phyloP scores from a whole-genome alignment of 2,888 invertebrate species.

The Synanthedon vespiformis region DNA sequence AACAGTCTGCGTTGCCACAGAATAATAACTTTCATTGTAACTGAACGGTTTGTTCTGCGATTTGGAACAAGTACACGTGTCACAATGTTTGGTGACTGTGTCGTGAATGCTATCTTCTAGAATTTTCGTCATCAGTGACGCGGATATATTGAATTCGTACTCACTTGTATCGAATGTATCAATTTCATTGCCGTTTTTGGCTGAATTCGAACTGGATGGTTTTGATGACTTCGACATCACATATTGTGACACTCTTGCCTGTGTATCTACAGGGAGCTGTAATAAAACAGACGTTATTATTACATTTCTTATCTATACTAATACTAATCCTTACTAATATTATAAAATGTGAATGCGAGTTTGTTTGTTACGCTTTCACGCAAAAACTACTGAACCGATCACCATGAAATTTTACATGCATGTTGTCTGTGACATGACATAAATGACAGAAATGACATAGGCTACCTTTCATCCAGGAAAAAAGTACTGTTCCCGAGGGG shows the following conservation, averaged over 20 bases:
- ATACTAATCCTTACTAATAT: not conserved
- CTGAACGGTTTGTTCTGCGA: slow-evolving; percentile 62
- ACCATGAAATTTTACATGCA: no score
- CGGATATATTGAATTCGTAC: slow-evolving; percentile 80
- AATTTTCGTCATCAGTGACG: slow-evolving; percentile 91
- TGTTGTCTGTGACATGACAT: no score
- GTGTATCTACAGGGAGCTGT: slow-evolving; percentile 91
- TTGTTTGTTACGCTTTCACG: no score
- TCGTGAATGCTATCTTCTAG: slow-evolving; percentile 89
- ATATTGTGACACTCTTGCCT: slow-evolving; percentile 87
- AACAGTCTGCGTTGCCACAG: slow-evolving; percentile 74
- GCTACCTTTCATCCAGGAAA: no score
- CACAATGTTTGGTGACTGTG: slow-evolving; percentile 83
- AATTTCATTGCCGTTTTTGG: slow-evolving; percentile 41
- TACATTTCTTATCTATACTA: no score
- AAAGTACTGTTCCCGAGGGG: no score
- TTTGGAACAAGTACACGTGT: slow-evolving; percentile 81
- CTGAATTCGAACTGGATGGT: slow-evolving; percentile 50
- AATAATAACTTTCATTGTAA: slow-evolving; percentile 68
- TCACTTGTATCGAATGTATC: slow-evolving; percentile 71
- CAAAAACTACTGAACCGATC: no score
- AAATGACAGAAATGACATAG: no score
- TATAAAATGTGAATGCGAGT: no score
- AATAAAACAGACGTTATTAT: slow-evolving; percentile 18
- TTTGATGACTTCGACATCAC: slow-evolving; percentile 73